These are phyloP conservation scores for Nymphalis polychloros DNA, from an alignment of 2,888 invertebrate species.

Conservation along the genomic window DNA sequence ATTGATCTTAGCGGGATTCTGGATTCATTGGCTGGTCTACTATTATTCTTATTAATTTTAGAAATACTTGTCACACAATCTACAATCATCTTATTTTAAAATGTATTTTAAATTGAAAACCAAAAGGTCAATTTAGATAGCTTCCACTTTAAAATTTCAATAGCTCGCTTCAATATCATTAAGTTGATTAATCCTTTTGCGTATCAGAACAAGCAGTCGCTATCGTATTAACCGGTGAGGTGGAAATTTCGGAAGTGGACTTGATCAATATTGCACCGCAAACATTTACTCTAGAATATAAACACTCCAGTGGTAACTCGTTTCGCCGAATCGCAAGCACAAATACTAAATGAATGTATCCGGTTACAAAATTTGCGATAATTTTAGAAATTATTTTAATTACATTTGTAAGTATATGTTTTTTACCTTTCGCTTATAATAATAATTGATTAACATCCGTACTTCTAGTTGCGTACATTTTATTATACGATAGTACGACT, in stretches of 20 bases:
- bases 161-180: conserved; percentile 11
- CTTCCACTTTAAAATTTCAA: neutral
- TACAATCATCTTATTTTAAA: too few relatives aligned
- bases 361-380: neutral
- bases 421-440: too few relatives aligned
- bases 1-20: too few relatives aligned
- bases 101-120: neutral
- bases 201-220: conserved; percentile 12
- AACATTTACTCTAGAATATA: conserved; percentile 26
- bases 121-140: neutral
- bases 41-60: too few relatives aligned
- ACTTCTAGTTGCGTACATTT: too few relatives aligned
- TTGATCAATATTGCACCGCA: conserved; percentile 25
- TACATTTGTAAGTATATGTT: too few relatives aligned
- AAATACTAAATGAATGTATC: conserved; percentile 7
- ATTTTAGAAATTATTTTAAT: too few relatives aligned
- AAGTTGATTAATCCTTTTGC: conserved; percentile 21
- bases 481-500: too few relatives aligned
- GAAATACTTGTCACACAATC: too few relatives aligned
- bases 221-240: conserved; percentile 18
- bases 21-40: too few relatives aligned
- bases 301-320: conserved; percentile 21
- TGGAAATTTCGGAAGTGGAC: conserved; percentile 22
- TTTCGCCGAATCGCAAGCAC: conserved; percentile 16
- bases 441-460: too few relatives aligned